Base-by-base conservation (phyloP, 2,797 vertebrate genomes). In the Melanotaenia trifasciata region DNA sequence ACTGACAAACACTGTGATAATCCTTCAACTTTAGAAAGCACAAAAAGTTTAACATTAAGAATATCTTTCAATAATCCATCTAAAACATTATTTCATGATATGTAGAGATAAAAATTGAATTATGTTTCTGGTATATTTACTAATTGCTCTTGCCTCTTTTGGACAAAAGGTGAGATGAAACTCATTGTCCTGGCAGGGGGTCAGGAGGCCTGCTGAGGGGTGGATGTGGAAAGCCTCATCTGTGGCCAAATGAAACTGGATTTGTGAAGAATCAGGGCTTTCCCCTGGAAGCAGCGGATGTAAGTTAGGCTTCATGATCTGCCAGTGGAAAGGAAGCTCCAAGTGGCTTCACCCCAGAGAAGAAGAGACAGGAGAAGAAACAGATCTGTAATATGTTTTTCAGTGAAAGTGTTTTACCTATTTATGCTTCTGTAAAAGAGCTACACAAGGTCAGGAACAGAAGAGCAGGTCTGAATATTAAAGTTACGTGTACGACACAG, bases 321-420 rank as follows among this genome's bases (percentile, higher is more conserved):
- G 94, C 97, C 98, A 99, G 84, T 93, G 93, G 90, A 97, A 99
- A 11, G 95, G 92, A 87, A 99, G 92, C 78, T 96, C 96, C 90
- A 98, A 43, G 0, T 96, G 94, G 59, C 98, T 99, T 83, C 45
- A 64, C 5, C 16, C 68, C 10, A 14, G 11, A 54, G 50, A 64
- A 6, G 16, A 43, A 50, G 33, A 62, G 57, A 62, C 16, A 64
- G 35, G 72, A 30, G 63, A 5, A 64, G 1, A 60, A 24, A 70
- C 16, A 56, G 1, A 64, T 1, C 38, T 0, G 38, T 22, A 54
- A 74, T 22, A 13, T 67, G 33, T 58, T 28, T 67, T 70, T 50
- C 50, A 58, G 47, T 64, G 8, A 11, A 35, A 74, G 47, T 24
- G 32, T 6, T 38, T 56, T 33, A 26, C 63, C 12, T 38, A 11